These are phyloP conservation scores for Ceratina japonica DNA, from an alignment of 1,140 invertebrate species.

Conservation along the genomic window DNA sequence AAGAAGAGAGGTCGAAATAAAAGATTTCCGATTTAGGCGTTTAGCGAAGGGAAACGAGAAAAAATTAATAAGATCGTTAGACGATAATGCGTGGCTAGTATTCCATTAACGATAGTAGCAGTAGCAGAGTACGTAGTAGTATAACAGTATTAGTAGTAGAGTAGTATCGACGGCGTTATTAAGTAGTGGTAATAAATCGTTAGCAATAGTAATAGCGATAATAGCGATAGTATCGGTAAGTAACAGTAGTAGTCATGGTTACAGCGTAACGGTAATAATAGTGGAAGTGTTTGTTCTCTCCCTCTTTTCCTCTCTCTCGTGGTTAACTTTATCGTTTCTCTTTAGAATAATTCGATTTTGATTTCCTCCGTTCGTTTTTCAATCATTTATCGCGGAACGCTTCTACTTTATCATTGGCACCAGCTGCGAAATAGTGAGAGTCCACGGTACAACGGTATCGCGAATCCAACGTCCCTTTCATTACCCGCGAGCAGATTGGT, in stretches of 20 bases:
- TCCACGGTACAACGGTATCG: conserved; percentile 41
- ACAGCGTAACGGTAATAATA: conserved; percentile 45
- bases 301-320: conserved; percentile 23
- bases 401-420: conserved; percentile 40
- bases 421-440: conserved; percentile 27
- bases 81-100: no score
- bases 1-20: no score
- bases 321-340: conserved; percentile 6
- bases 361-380: background rate
- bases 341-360: background rate
- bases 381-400: background rate
- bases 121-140: conserved; percentile 49
- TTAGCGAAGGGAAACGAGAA: no score
- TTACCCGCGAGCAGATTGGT: background rate
- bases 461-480: background rate
- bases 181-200: conserved; percentile 44
- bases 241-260: conserved; percentile 28
- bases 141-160: conserved; percentile 39
- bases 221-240: conserved; percentile 47
- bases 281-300: conserved; percentile 31
- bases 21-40: no score
- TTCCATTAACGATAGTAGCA: no score
- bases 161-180: conserved; percentile 46
- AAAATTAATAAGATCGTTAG: no score
- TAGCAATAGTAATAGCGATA: conserved; percentile 39